Conservation (phyloP, 2,888 invertebrate genomes). For the Labia minor region DNA sequence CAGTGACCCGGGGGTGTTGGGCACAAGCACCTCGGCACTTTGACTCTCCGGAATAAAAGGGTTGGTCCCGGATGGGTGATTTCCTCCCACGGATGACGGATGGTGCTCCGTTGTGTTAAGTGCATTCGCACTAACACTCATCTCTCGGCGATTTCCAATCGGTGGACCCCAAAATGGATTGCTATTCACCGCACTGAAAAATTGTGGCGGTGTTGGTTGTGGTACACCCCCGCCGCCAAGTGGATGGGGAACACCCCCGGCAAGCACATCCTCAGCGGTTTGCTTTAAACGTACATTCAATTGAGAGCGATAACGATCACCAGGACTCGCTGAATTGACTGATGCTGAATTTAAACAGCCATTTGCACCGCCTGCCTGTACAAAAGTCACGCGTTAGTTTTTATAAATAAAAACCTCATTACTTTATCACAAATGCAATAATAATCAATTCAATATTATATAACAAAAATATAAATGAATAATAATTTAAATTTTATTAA, state of each 20-base stretch:
- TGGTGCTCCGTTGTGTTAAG: not conserved
- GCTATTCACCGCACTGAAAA: constrained; percentile 26
- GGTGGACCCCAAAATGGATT: not conserved
- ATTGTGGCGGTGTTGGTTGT: constrained; percentile 29
- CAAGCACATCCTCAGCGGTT: constrained; percentile 19
- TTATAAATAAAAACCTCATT: too few species aligned
- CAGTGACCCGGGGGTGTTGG: not conserved
- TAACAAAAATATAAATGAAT: too few species aligned
- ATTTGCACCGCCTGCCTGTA: not conserved
- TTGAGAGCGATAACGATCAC: constrained; percentile 34
- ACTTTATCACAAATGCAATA: too few species aligned
- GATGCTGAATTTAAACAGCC: constrained; percentile 31
- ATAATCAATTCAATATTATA: too few species aligned
- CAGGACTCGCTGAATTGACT: constrained; percentile 29
- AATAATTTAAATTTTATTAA: too few species aligned
- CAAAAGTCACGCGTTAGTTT: not conserved
- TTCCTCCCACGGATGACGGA: too few species aligned
- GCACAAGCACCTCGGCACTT: not conserved
- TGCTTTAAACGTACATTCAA: constrained; percentile 34
- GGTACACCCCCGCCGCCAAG: constrained; percentile 17
- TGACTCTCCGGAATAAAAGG: not conserved
- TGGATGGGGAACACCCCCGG: constrained; percentile 28
- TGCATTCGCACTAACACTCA: not conserved
- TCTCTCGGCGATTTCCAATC: not conserved
- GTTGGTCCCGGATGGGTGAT: not conserved